Evolutionary conservation across 2,888 invertebrate species (phyloP), one percentile per base, ranked within the genome.

Genomic region (Philopedon plagiatum): DNA sequence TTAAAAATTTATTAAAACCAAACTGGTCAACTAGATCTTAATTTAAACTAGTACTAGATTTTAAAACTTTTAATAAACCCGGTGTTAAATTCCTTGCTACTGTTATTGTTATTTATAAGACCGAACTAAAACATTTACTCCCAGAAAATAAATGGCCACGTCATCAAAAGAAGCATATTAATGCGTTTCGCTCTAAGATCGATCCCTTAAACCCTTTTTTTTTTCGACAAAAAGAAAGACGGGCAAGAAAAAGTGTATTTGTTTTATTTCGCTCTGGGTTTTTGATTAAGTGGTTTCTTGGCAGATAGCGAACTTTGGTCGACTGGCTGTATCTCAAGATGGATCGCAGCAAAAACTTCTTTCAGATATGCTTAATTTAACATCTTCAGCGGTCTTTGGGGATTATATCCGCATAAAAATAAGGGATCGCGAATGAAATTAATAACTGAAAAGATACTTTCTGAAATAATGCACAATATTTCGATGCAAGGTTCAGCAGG

Each of bases 181-280:
- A 72, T 72, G 72, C 49, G 61, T 72, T 64, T 29, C 66, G 32
- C 62, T 60, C 9, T 34, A 44, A 60, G 72, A 72, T 72, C 72
- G 72, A 72, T 62, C 64, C 71, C 64, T 60, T 51, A 46, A 64
- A 64, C 71, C 71, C 65, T 63, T 72, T 72, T 72, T 72, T 72
- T 72, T 46, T 29, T 57, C 44, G n/a, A 49, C 18, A 26, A 39
- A 56, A 49, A 61, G 60, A 67, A 44, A 49, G 72, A 66, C 58
- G 62, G 60, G 63, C 80, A 80, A 83, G 83, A 83, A 83, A 83
- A 83, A 83, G 82, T 83, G 83, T 81, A 81, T 83, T 83, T 83
- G 83, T 83, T 83, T 83, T 83, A 83, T 82, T 82, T 81, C 82
- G 81, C 81, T 80, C 76, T 78, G 80, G 80, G 79, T 81, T 81